Base-by-base conservation (phyloP, 2,797 vertebrate species). In the Molossus alvarezi region DNA sequence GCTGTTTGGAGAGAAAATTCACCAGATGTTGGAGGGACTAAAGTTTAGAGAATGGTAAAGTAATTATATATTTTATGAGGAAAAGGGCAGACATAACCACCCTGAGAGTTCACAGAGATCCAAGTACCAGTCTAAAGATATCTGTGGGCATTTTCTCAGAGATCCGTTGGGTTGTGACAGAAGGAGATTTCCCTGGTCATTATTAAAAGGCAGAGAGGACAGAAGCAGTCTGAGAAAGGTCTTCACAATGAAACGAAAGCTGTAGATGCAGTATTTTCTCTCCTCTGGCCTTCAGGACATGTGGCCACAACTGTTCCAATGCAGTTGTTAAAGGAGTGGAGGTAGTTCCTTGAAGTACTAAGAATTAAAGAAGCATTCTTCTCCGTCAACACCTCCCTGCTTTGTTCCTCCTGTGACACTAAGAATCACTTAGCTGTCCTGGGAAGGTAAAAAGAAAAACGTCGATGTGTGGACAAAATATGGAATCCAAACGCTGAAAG, bases 51-150 rank as follows among this genome's bases (percentile, higher is more conserved):
- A 57, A 51, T 73, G 57, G 55, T 83, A 62, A 88, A 90, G 25
- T 95, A 65, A 93, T 65, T 77, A 29, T 21, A 37, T 72, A 72
- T 90, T 90, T 87, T 93, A 71, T 79, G 41, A 90, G 17, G 57
- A n/a, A 60, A 89, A 69, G 6, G 48, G 18, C 89, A 11, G 29
- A 3, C 25, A 83, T 90, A 93, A 77, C 14, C 5, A 4, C 20
- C 53, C 27, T 58, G 33, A 62, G 29, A 83, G 48, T 41, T 71
- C n/a, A 37, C 13, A n/a, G 20, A 29, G 33, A 60, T 51, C 11
- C 37, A 45, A 6, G 53, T 76, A 71, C 60, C 33, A 69, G 51
- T 69, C 29, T 82, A 62, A 76, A 67, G 67, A 79, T 25, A 71
- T 27, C 57, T 81, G 29, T 20, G 33, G 25, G 12, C 5, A 45